A percentile compares a stretch with the other conserved stretches of the same genome.
These are phyloP conservation scores for Malurus leucopterus DNA, from an alignment of 2,797 vertebrate species.

Conservation along the genomic window DNA sequence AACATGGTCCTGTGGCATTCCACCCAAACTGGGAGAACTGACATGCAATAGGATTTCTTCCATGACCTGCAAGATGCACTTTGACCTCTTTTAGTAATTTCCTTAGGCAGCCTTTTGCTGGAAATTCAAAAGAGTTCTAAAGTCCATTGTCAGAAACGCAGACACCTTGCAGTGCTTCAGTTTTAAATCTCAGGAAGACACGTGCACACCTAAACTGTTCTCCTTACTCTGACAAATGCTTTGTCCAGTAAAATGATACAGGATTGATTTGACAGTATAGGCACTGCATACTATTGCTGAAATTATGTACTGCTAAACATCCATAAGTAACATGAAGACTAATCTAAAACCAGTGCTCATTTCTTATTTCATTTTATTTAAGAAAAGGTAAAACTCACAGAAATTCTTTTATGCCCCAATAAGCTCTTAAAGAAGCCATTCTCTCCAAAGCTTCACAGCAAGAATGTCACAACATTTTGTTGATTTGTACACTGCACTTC, in stretches of 20 bases:
- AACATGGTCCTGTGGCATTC: not conserved
- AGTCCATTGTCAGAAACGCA: not conserved
- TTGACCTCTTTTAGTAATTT: not conserved
- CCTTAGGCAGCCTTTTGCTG: not conserved
- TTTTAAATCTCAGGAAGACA: not conserved
- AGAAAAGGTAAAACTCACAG: not conserved
- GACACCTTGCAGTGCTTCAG: not conserved
- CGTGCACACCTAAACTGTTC: fast-evolving
- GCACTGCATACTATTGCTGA: not conserved
- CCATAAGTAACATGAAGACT: not conserved
- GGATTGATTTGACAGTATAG: not conserved
- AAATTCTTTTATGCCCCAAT: not conserved
- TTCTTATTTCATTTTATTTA: not conserved
- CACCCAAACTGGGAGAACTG: not conserved
- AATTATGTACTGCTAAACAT: not conserved
- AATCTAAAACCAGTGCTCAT: not conserved
- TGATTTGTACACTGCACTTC: not conserved
- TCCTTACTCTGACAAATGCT: not conserved
- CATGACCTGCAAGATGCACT: not conserved
- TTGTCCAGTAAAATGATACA: not conserved
- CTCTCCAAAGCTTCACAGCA: not conserved
- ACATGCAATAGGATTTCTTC: not conserved
- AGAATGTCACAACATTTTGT: not conserved
- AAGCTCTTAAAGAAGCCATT: not conserved
- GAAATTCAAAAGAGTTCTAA: not conserved